Evolutionary conservation across 1,140 invertebrate genomes (phyloP), one percentile per base, ranked within the genome.

Genomic region (Orius laevigatus): DNA sequence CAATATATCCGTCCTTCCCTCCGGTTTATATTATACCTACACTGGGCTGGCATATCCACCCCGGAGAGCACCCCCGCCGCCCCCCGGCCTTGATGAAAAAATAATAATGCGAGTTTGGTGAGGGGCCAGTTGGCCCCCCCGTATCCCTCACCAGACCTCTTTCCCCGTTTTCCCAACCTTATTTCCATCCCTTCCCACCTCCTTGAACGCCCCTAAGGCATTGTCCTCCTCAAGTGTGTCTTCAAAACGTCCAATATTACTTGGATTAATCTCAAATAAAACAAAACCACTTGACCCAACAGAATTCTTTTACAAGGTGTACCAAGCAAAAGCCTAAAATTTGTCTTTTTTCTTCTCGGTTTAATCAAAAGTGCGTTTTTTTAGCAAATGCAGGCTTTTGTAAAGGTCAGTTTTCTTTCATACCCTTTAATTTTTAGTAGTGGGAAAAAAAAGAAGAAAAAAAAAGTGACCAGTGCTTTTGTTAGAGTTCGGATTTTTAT

Each of bases 101-200:
- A 50, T 50, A 50, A 50, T 50, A 50, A 41, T 31, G 48, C 41
- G 40, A 50, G 48, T 50, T 50, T 50, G 48, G 48, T 40, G 48
- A 50, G 25, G 41, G 48, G 48, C 18, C 40, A 20, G 15, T 31
- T 44, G 18, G 40, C 32, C 32, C 41, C 31, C 18, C 18, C n/a
- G 40, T 14, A 15, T 35, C 11, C 20, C 43, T 10, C 20, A 18
- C 36, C 36, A 4, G n/a, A n/a, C 10, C 36, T 16, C 15, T n/a
- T 16, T 12, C 36, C 36, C 36, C 36, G 36, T 16, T 16, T 12
- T 31, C 43, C 32, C n/a, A 19, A 45, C 43, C 32, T 32, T 45
- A 45, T 45, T 45, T 45, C 43, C 43, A 45, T 45, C 18, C 43
- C 43, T 31, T 18, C 18, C 40, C 14, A 45, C 43, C 25, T 45